Conservation (phyloP, 92 coral and sea anemone genomes). For the Epizoanthus illoricatus region DNA sequence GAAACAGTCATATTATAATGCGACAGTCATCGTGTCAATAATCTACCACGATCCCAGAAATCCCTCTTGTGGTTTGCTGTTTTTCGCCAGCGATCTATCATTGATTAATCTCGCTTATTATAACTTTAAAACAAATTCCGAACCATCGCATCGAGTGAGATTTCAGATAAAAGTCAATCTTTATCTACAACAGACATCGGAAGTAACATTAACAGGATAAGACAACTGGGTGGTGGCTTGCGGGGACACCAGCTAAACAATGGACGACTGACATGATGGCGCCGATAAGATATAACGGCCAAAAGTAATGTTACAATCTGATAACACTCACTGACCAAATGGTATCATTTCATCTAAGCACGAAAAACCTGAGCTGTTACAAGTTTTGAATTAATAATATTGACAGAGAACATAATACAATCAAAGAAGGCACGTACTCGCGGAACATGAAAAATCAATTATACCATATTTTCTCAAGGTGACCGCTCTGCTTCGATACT, state of each 20-base stretch:
- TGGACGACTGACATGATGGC: neutral
- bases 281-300: slow-evolving; percentile 5
- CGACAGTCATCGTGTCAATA: neutral
- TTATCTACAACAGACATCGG: neutral
- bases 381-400: neutral
- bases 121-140: too few species aligned
- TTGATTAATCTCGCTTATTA: neutral
- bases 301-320: neutral
- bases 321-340: neutral
- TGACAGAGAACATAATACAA: neutral
- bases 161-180: neutral
- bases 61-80: neutral
- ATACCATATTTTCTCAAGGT: neutral
- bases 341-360: slow-evolving; percentile 23
- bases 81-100: neutral
- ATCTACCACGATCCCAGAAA: neutral
- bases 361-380: neutral
- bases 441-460: neutral
- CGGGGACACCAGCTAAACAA: neutral
- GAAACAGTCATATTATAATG: neutral
- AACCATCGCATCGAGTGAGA: neutral
- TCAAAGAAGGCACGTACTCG: neutral
- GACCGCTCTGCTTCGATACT: neutral
- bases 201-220: neutral
- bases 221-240: neutral